These are phyloP conservation scores for Cyphomyrmex costatus DNA, from an alignment of 1,140 invertebrate species.

Conservation along the genomic window DNA sequence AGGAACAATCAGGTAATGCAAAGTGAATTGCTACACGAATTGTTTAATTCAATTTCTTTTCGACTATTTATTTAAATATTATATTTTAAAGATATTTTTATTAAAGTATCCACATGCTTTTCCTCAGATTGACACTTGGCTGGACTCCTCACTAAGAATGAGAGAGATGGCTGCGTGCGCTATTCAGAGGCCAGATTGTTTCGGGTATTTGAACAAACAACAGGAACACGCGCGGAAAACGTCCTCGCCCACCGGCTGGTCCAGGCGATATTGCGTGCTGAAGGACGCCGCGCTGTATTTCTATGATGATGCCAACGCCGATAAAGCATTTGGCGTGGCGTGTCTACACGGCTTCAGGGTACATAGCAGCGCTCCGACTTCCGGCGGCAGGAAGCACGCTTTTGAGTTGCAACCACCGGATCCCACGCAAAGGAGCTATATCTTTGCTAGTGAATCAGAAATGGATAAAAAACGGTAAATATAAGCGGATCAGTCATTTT, in stretches of 20 bases:
- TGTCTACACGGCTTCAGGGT: slow-evolving; percentile 98
- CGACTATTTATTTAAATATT: background rate
- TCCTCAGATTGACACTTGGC: slow-evolving; percentile 91
- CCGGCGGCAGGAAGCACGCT: slow-evolving; percentile 94
- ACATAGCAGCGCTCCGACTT: slow-evolving; percentile 91
- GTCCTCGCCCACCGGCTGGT: slow-evolving; percentile 90
- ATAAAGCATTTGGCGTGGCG: slow-evolving; percentile 95
- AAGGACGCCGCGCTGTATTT: slow-evolving; percentile 98
- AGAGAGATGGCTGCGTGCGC: slow-evolving; percentile 90
- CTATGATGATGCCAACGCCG: slow-evolving; percentile 95
- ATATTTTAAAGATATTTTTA: background rate
- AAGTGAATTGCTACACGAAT: background rate
- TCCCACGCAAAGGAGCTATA: slow-evolving; percentile 94
- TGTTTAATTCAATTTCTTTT: background rate
- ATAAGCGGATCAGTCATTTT: background rate
- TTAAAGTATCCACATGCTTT: background rate
- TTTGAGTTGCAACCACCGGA: slow-evolving; percentile 97
- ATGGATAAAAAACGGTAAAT: slow-evolving; percentile 97
- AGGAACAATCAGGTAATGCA: slow-evolving; percentile 88
- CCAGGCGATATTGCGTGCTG: slow-evolving; percentile 96
- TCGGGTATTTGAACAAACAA: slow-evolving; percentile 95
- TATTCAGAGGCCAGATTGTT: slow-evolving; percentile 95
- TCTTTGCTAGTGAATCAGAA: slow-evolving; percentile 97
- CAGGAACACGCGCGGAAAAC: slow-evolving; percentile 91
- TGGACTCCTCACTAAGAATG: slow-evolving; percentile 91